phyloP scores from a whole-genome alignment of 2,888 invertebrate genomes.

The Syrista parreyssii region DNA sequence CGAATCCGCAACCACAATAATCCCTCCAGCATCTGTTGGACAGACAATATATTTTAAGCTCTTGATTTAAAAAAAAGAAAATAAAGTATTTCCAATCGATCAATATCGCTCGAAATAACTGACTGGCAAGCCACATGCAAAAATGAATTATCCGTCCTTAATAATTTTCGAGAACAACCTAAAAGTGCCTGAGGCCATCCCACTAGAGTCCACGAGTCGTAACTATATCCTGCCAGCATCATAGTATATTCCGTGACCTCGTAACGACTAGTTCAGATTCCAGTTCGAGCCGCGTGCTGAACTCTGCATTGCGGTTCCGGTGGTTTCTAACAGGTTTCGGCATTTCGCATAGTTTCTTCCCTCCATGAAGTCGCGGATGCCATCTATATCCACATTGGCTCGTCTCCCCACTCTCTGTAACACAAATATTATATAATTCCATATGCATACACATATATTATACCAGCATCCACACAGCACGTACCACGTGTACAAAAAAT shows the following conservation, averaged over 20 bases:
- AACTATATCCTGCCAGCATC: not conserved
- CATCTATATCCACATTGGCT: not conserved
- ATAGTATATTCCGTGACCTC: not conserved
- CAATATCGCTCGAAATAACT: not conserved
- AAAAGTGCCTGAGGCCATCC: not conserved
- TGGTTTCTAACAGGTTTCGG: constrained; percentile 45
- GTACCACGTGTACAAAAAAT: no score
- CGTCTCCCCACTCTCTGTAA: not conserved
- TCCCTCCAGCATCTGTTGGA: not conserved
- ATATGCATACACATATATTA: no score
- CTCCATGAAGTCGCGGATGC: constrained; percentile 7
- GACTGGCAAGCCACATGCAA: not conserved
- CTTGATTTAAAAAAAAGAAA: no score
- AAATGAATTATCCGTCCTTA: not conserved
- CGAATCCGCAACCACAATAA: not conserved
- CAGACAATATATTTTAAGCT: not conserved
- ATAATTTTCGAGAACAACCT: not conserved
- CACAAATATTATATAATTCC: not conserved
- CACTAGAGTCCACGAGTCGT: not conserved
- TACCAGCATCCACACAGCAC: no score
- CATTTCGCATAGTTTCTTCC: constrained; percentile 43
- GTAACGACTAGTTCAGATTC: constrained; percentile 1
- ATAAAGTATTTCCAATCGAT: not conserved
- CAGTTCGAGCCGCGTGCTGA: constrained; percentile 20
- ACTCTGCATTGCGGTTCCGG: constrained; percentile 48